phyloP scores from a whole-genome alignment of 1,140 invertebrate species.

The Brachionus plicatilis region DNA sequence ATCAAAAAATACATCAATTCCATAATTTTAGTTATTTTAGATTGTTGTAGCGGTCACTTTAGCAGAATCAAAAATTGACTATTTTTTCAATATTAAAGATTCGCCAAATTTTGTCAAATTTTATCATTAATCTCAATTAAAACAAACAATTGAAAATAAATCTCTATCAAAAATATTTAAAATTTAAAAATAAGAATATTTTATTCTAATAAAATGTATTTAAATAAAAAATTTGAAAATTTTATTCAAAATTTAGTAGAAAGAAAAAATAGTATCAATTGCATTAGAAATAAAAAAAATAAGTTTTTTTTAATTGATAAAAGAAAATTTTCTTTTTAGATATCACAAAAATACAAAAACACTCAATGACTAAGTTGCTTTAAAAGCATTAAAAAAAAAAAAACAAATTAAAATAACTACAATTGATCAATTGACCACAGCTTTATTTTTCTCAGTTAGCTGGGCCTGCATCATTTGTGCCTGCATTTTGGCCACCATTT shows the following conservation, averaged over 20 bases:
- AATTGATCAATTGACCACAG: neutral
- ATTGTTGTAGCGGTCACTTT: no score
- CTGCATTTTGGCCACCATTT: slow-evolving; percentile 93
- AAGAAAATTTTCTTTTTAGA: neutral
- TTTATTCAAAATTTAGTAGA: neutral
- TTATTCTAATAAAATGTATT: no score
- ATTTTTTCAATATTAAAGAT: no score
- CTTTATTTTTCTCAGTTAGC: slow-evolving; percentile 14
- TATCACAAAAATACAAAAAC: neutral
- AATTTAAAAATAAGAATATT: no score
- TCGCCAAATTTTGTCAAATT: no score
- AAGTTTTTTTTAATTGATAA: neutral
- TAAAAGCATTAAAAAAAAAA: neutral
- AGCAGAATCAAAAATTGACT: no score
- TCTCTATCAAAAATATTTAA: no score
- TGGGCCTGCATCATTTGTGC: slow-evolving; percentile 65
- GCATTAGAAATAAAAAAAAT: neutral
- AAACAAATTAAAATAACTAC: neutral
- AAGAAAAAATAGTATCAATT: neutral
- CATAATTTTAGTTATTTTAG: no score
- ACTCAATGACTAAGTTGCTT: neutral
- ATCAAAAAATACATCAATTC: no score
- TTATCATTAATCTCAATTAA: no score
- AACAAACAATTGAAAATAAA: no score
- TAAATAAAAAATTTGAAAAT: no score